Percentiles rank a stretch among this genome's conserved stretches.
phyloP scores from a whole-genome alignment of 2,113 vertebrate species.

The Daboia siamensis region DNA sequence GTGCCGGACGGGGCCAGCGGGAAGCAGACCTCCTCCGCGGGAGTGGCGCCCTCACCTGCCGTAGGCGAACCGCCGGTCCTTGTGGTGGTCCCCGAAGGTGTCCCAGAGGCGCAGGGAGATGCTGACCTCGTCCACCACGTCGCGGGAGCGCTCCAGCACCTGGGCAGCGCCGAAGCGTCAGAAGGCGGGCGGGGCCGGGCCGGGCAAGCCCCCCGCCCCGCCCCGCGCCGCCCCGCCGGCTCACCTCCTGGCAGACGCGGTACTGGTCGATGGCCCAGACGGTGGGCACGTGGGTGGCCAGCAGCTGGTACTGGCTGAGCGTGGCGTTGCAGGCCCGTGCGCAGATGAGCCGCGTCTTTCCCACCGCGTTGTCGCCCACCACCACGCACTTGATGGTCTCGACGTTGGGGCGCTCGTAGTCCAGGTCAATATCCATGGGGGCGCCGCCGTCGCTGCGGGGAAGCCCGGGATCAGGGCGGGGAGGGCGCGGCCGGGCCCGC shows the following conservation, averaged over 20 bases:
- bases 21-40: neutral
- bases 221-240: neutral
- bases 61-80: conserved; percentile 82
- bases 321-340: conserved; percentile 88
- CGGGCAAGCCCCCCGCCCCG: too few relatives aligned
- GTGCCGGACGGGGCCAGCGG: neutral
- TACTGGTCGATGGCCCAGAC: conserved; percentile 91
- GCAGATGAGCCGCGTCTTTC: conserved; percentile 87
- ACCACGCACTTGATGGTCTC: conserved; percentile 92
- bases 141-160: conserved; percentile 83
- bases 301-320: conserved; percentile 90
- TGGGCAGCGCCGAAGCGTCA: conserved; percentile 15
- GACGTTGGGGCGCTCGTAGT: conserved; percentile 90
- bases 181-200: neutral
- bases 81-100: conserved; percentile 86
- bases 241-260: conserved; percentile 87
- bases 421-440: conserved; percentile 88
- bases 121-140: conserved; percentile 83
- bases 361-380: conserved; percentile 87
- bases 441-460: conserved; percentile 26
- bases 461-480: neutral
- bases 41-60: conserved; percentile 69
- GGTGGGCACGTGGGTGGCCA: conserved; percentile 87
- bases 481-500: neutral
- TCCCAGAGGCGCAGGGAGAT: conserved; percentile 82